phyloP scores from a whole-genome alignment of 2,888 invertebrate species.

The Eristalis arbustorum region DNA sequence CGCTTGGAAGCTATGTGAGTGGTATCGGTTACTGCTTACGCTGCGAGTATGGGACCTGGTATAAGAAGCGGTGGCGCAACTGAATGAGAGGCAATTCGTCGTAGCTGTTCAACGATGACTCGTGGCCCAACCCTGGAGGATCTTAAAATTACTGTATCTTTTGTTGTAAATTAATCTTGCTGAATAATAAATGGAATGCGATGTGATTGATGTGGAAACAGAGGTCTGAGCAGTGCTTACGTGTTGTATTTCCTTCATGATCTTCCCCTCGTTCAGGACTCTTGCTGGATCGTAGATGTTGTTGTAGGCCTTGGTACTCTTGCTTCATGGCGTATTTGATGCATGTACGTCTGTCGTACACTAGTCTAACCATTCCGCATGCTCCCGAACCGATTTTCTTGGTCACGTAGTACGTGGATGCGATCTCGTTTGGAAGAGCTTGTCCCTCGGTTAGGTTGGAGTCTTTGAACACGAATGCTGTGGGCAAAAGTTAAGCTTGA shows the following conservation, averaged over 20 bases:
- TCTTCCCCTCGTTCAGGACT: constrained; percentile 89
- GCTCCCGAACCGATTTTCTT: constrained; percentile 90
- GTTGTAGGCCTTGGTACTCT: constrained; percentile 79
- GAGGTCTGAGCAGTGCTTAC: constrained; percentile 82
- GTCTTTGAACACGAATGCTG: constrained; percentile 89
- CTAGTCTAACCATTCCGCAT: constrained; percentile 90
- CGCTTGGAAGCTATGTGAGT: no score
- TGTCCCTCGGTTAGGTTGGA: constrained; percentile 83
- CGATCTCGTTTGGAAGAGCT: constrained; percentile 84
- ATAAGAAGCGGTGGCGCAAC: no score
- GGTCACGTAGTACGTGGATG: constrained; percentile 85
- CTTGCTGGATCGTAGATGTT: constrained; percentile 83
- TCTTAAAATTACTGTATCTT: no score
- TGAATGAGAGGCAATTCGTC: no score
- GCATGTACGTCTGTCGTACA: constrained; percentile 86
- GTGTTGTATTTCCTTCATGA: constrained; percentile 88
- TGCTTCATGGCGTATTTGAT: constrained; percentile 91
- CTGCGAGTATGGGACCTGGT: no score
- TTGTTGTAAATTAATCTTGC: no score
- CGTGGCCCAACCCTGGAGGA: no score
- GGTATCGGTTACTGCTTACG: no score
- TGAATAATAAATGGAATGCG: no score
- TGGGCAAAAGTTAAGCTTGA: no score
- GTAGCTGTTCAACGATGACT: no score
- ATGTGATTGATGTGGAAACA: not conserved